Percentiles rank a stretch among this genome's conserved stretches.
Evolutionary conservation across 2,113 vertebrate genomes (phyloP).

Genomic region (Phylloscopus trochiloides): DNA sequence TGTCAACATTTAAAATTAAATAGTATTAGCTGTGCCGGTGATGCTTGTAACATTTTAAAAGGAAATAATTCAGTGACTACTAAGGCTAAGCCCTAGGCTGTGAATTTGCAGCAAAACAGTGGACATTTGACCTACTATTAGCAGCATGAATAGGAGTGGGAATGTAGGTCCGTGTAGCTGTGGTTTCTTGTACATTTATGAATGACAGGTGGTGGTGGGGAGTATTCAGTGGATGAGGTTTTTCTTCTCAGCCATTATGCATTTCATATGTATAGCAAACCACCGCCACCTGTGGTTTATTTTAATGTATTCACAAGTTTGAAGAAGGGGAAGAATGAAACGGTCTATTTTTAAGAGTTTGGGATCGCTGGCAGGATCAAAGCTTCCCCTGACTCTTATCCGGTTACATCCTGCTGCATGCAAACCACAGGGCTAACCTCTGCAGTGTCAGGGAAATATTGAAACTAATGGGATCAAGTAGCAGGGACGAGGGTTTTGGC

Average conservation of each 20-base stretch:
- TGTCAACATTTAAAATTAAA: constrained; percentile 62
- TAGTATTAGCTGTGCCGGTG: constrained; percentile 41
- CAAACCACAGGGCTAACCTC: constrained; percentile 15
- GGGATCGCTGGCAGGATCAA: constrained; percentile 28
- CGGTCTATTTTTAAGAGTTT: constrained; percentile 9
- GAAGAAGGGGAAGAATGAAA: not conserved
- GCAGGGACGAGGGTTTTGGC: not conserved
- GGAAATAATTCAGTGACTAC: constrained; percentile 42
- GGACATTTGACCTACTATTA: constrained; percentile 57
- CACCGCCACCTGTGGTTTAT: constrained; percentile 71
- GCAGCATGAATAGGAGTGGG: constrained; percentile 49
- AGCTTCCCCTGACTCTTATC: constrained; percentile 1
- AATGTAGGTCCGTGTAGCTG: constrained; percentile 7
- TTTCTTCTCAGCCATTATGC: constrained; percentile 39
- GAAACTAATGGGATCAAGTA: constrained; percentile 35
- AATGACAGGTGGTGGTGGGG: constrained; percentile 51
- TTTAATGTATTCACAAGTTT: constrained; percentile 49
- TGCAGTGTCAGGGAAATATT: not conserved
- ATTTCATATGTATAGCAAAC: constrained; percentile 54
- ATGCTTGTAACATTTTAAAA: constrained; percentile 59
- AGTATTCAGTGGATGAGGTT: constrained; percentile 41
- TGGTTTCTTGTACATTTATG: constrained; percentile 43
- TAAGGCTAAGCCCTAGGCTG: constrained; percentile 19
- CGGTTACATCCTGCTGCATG: not conserved
- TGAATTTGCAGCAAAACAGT: constrained; percentile 35